phyloP scores from a whole-genome alignment of 2,113 vertebrate species.

The Psittacus erithacus region DNA sequence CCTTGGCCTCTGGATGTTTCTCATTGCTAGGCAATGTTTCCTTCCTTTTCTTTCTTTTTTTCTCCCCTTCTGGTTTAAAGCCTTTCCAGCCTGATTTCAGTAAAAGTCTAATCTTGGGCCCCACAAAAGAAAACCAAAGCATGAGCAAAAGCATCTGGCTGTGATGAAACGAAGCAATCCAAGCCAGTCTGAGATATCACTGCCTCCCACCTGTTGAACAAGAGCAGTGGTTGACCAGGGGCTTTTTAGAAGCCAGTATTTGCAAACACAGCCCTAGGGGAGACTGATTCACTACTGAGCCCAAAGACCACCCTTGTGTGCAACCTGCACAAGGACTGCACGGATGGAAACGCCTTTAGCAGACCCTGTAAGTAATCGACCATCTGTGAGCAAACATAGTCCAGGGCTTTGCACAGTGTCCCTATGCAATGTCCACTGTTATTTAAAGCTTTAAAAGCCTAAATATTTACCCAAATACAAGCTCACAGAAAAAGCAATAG shows the following conservation, averaged over 20 bases:
- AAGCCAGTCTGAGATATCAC: fast-evolving
- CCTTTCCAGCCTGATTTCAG: not conserved
- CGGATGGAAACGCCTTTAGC: not conserved
- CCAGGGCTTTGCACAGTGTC: not conserved
- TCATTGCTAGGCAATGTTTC: not conserved
- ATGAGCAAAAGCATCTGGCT: not conserved
- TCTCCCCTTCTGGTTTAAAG: not conserved
- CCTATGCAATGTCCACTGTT: slow-evolving; percentile 1
- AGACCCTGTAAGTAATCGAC: not conserved
- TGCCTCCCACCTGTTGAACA: fast-evolving
- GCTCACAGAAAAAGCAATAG: slow-evolving; percentile 32
- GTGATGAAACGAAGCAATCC: not conserved
- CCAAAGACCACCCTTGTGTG: not conserved
- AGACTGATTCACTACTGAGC: fast-evolving
- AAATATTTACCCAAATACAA: slow-evolving; percentile 62
- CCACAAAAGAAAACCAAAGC: not conserved
- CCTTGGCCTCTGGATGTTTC: not conserved
- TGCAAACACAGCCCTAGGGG: not conserved
- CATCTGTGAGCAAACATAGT: slow-evolving; percentile 47
- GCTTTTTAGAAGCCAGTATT: not conserved
- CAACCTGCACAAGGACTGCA: not conserved
- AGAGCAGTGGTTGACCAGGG: not conserved
- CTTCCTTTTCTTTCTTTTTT: not conserved
- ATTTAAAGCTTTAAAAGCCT: slow-evolving; percentile 60
- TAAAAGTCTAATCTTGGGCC: not conserved